Percentiles rank a stretch among this genome's conserved stretches.
These are phyloP conservation scores for Dolomedes plantarius DNA, from an alignment of 2,888 invertebrate genomes.

Conservation along the genomic window DNA sequence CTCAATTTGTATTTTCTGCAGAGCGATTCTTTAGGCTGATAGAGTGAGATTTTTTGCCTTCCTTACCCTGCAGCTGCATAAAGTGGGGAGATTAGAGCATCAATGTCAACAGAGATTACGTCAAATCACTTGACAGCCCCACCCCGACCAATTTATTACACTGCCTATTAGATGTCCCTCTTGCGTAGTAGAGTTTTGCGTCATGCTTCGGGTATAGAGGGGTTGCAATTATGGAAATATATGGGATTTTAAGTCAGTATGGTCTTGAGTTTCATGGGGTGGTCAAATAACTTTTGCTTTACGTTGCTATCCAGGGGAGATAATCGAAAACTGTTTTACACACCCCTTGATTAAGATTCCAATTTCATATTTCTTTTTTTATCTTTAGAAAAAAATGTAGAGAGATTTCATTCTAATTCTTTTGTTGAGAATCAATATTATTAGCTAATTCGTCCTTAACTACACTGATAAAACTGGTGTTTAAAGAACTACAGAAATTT, in stretches of 20 bases:
- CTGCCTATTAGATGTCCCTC: constrained; percentile 33
- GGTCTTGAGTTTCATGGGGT: not conserved
- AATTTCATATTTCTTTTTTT: too few relatives aligned
- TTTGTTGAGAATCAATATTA: too few relatives aligned
- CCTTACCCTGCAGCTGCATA: constrained; percentile 8
- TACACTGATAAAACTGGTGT: too few relatives aligned
- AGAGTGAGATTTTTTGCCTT: not conserved
- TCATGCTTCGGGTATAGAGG: not conserved
- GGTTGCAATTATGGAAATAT: constrained; percentile 7
- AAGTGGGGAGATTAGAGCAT: constrained; percentile 31
- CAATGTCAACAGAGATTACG: constrained; percentile 53
- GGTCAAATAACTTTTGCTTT: not conserved
- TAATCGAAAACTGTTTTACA: too few relatives aligned
- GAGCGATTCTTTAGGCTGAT: not conserved
- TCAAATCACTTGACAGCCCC: constrained; percentile 55
- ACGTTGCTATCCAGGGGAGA: too few relatives aligned
- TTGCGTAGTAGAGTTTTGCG: not conserved
- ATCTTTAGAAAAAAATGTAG: too few relatives aligned
- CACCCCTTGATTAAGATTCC: too few relatives aligned
- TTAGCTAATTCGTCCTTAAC: too few relatives aligned
- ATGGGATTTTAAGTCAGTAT: constrained; percentile 3
- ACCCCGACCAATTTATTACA: constrained; percentile 44
- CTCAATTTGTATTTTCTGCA: not conserved
- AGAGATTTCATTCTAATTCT: too few relatives aligned
- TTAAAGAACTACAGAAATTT: too few relatives aligned